Base-by-base conservation (phyloP, 2,797 vertebrate species). In the Passerculus sandwichensis region DNA sequence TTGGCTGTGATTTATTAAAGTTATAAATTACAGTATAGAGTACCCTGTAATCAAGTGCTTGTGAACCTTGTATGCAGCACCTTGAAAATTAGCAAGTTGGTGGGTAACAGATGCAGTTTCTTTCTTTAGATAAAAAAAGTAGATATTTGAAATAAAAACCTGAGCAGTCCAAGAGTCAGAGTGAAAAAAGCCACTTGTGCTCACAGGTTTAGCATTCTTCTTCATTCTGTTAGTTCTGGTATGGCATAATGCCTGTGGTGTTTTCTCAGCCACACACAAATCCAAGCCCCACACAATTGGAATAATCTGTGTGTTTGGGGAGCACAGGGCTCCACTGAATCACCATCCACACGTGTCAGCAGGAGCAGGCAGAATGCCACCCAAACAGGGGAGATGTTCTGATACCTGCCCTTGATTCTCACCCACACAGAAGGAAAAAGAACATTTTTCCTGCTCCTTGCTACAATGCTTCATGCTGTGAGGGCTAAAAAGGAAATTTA, bases 251-350 rank as follows among this genome's bases (percentile, higher is more conserved):
- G 51, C 62, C 71, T 70, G 34, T 25, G 51, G 67, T 83, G 91
- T 93, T 95, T 93, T 80, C 93, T 83, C 50, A 91, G 73, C 84
- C 92, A 32, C 42, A 90, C 73, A 67, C 86, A 89, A 73, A 80
- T 23, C 40, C 77, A 77, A 65, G 36, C 74, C 66, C 61, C 65
- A 11, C 60, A 91, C 79, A 64, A 20, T 0, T 79, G 72, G 81
- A 70, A 74, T 84, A n/a, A 90, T 74, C 70, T n/a, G 36, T 85
- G 66, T 18, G 0, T 70, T 40, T 75, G 40, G n/a, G 84, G 85
- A 88, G 40, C 88, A 94, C 74, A 94, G 47, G 64, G 47, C 47
- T 84, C 70, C 53, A 30, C 27, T 86, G 85, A 85, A 71, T 40
- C 51, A 53, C 40, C 3, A 0, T 54, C 57, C 75, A 48, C 27